These are phyloP conservation scores for Drosophila insularis DNA, from an alignment of 1,140 invertebrate species.

Conservation along the genomic window DNA sequence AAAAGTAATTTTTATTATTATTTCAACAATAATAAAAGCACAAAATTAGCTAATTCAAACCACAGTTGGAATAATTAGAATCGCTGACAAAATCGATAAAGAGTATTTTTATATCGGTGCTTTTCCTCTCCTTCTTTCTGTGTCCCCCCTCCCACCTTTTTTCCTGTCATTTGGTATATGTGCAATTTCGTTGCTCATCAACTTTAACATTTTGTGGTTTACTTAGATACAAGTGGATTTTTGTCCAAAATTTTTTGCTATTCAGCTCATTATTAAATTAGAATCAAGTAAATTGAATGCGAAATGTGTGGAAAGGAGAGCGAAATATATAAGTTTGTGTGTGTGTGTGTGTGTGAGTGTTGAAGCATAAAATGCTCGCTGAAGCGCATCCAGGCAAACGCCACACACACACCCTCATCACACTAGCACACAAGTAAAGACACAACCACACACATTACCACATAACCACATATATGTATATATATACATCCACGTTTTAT, in stretches of 20 bases:
- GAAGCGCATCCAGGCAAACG: constrained; percentile 64
- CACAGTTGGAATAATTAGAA: too few species aligned
- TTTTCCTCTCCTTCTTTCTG: background rate
- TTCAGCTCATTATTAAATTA: constrained; percentile 72
- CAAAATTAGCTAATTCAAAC: too few species aligned
- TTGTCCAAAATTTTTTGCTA: constrained; percentile 31
- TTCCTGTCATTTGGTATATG: background rate
- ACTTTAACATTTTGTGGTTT: constrained; percentile 38
- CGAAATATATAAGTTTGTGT: constrained; percentile 15
- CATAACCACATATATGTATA: background rate
- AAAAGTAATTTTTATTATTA: too few species aligned
- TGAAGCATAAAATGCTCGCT: constrained; percentile 61
- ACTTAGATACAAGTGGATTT: background rate
- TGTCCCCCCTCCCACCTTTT: background rate
- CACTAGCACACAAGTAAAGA: background rate
- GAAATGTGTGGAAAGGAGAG: constrained; percentile 23
- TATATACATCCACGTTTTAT: background rate
- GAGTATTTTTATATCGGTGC: background rate
- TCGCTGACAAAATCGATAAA: too few species aligned
- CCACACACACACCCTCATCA: background rate
- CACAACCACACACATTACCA: constrained; percentile 2
- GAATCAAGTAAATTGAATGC: constrained; percentile 67
- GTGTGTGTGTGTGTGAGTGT: constrained; percentile 29
- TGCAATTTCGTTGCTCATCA: constrained; percentile 25
- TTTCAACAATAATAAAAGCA: too few species aligned